A percentile compares a stretch with the other conserved stretches of the same genome.
Conservation (phyloP, 2,797 vertebrate genomes). For the Cuculus canorus region DNA sequence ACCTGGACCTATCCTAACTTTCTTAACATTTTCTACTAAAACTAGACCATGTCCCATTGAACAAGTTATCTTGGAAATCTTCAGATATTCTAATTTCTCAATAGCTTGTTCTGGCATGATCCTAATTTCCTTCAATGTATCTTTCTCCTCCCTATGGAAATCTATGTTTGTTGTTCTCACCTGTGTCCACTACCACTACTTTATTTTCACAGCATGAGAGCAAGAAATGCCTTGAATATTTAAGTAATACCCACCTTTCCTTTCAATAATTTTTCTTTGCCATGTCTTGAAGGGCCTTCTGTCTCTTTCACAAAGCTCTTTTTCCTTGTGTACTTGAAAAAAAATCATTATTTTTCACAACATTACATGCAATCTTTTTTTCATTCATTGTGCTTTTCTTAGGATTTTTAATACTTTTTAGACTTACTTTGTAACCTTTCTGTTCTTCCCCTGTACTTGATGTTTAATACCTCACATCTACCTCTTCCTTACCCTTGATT, state of each 20-base stretch:
- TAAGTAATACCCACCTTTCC: conserved; percentile 27
- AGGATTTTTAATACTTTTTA: conserved; percentile 62
- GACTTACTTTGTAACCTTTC: conserved; percentile 67
- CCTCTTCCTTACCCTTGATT: conserved; percentile 68
- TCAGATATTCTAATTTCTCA: conserved; percentile 64
- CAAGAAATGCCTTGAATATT: conserved; percentile 47
- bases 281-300: conserved; percentile 39
- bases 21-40: neutral
- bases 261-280: conserved; percentile 60
- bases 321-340: conserved; percentile 34
- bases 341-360: conserved; percentile 59
- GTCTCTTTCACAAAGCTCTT: conserved; percentile 47
- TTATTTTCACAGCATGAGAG: conserved; percentile 29
- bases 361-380: conserved; percentile 43
- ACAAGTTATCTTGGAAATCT: conserved; percentile 35
- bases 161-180: conserved; percentile 34
- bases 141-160: conserved; percentile 58
- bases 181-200: conserved; percentile 23
- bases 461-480: conserved; percentile 52
- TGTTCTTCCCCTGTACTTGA: conserved; percentile 35
- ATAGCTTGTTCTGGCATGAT: conserved; percentile 22
- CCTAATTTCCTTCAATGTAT: conserved; percentile 31
- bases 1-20: neutral
- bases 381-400: conserved; percentile 67
- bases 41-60: neutral